Base-by-base conservation (phyloP, 2,113 vertebrate species). In the Gallinago media region DNA sequence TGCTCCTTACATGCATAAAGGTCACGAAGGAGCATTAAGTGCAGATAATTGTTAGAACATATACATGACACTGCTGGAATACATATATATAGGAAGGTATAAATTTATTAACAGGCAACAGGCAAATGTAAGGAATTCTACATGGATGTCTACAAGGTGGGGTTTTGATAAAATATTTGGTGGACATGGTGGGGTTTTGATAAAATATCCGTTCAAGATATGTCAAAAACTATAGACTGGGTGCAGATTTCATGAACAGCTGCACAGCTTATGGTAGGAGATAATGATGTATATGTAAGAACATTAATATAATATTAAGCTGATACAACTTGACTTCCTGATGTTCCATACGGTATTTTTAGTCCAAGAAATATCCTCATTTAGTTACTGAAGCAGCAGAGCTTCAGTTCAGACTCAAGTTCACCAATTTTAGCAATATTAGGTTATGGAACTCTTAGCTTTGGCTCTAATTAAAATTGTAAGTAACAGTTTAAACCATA, bases 301-400 rank as follows among this genome's bases (percentile, higher is more conserved):
- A 56, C 34, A 85, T 86, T 78, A 80, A 27, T 71, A 52, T 68
- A 36, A 67, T 94, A 90, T 88, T 81, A 92, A 86, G 16, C n/a
- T 96, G 81, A 93, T 92, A 54, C 36, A 92, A 95, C 38, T 44
- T 89, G 89, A 95, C 56, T 96, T 96, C 66, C 87, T 72, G 75
- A 88, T 96, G 83, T 93, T 92, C 63, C 82, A 34, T 18, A 47
- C 21, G 17, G 19, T 93, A 79, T 83, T 92, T 96, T 96, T 86
- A 94, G 77, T 54, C 50, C 76, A 76, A 89, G 46, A 85, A 89
- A 88, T 61, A 81, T 8, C 4, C 66, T 38, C 52, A 10, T 31
- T 62, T 54, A 42, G 13, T 56, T 63, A 79, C 44, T 44, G 70
- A 67, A 86, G 47, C 50, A 82, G 75, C n/a, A 84, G 36, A 61